Conservation (phyloP, 2,797 vertebrate genomes). For the Psittacula derbiana region DNA sequence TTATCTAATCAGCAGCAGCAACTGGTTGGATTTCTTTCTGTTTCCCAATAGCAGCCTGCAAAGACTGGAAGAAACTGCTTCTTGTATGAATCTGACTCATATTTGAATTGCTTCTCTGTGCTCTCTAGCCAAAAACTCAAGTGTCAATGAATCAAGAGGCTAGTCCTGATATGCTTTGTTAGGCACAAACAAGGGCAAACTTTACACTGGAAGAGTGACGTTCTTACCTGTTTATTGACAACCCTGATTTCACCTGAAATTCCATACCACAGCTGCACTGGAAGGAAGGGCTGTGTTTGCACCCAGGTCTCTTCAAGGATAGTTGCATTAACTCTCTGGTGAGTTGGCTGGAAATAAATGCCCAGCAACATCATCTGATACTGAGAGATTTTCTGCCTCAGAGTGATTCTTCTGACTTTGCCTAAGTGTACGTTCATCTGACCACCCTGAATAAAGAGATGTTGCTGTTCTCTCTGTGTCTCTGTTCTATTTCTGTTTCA, state of each 20-base stretch:
- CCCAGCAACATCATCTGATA: not conserved
- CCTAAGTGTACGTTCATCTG: not conserved
- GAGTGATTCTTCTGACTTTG: not conserved
- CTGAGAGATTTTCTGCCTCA: not conserved
- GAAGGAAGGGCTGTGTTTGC: not conserved
- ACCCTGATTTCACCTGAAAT: not conserved
- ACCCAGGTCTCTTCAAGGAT: not conserved
- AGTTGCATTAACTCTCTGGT: not conserved
- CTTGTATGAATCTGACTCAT: constrained; percentile 5
- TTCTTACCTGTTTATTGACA: not conserved
- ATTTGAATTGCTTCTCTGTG: not conserved
- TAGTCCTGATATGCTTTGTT: not conserved
- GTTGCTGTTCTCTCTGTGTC: not conserved
- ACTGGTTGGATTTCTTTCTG: not conserved
- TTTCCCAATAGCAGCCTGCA: not conserved
- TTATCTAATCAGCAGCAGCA: not conserved
- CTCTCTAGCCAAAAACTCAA: not conserved
- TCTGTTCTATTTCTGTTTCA: not conserved
- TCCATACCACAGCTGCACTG: not conserved
- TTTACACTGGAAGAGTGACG: not conserved
- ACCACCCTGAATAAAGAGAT: not conserved
- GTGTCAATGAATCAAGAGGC: not conserved
- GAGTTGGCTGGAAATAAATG: not conserved
- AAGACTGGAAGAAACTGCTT: constrained; percentile 3
- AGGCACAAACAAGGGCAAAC: not conserved